phyloP scores from a whole-genome alignment of 2,888 invertebrate genomes.

The Lordiphosa fenestrarum region DNA sequence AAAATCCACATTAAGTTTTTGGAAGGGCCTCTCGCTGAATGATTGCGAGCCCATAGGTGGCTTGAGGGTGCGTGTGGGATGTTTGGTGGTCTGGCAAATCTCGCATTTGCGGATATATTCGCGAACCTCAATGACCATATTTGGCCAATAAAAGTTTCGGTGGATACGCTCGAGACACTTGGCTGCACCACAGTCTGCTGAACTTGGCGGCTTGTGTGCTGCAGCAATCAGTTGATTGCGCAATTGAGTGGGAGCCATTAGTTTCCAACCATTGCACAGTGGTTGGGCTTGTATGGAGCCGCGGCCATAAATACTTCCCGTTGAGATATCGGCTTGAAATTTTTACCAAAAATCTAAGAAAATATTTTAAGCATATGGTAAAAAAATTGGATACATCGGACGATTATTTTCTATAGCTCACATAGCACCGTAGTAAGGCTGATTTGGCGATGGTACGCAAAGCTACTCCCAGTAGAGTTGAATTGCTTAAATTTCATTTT shows the following conservation, averaged over 20 bases:
- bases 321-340: too few relatives aligned
- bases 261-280: not conserved
- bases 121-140: not conserved
- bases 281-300: too few relatives aligned
- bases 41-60: conserved; percentile 3
- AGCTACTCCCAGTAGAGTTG: too few relatives aligned
- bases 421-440: too few relatives aligned
- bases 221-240: not conserved
- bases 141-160: conserved; percentile 6
- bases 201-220: too few relatives aligned
- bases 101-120: conserved; percentile 2
- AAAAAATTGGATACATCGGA: too few relatives aligned
- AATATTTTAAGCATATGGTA: too few relatives aligned
- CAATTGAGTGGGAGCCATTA: not conserved
- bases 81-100: not conserved
- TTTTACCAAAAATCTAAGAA: too few relatives aligned
- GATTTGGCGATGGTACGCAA: too few relatives aligned
- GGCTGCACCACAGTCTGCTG: not conserved
- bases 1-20: conserved; percentile 3
- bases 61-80: not conserved
- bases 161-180: conserved; percentile 7
- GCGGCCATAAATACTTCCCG: too few relatives aligned
- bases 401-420: too few relatives aligned
- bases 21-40: conserved; percentile 1
- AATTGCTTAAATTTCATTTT: too few relatives aligned